phyloP scores from a whole-genome alignment of 2,113 vertebrate genomes.

The Cyphomyrus discorhynchus region DNA sequence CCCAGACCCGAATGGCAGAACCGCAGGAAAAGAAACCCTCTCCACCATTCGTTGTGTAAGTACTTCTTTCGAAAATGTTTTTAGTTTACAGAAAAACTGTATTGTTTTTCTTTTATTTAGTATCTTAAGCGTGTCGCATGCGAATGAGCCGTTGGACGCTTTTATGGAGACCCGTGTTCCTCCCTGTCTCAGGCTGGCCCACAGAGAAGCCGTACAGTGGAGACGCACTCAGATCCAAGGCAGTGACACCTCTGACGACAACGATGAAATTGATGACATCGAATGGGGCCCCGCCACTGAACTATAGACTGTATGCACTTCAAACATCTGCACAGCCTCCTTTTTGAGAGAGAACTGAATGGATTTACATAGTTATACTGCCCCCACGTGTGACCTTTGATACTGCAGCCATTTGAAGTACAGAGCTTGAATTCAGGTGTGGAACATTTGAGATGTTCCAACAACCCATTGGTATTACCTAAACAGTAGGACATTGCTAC shows the following conservation, averaged over 20 bases:
- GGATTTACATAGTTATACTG: not conserved
- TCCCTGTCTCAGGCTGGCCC: conserved; percentile 57
- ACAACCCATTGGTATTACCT: not conserved
- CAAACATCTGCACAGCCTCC: not conserved
- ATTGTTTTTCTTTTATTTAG: not conserved
- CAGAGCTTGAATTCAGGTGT: not conserved
- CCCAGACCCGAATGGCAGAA: conserved; percentile 47
- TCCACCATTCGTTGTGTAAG: conserved; percentile 60
- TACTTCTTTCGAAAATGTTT: not conserved
- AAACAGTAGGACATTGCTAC: not conserved
- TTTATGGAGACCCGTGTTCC: not conserved
- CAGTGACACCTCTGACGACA: conserved; percentile 67
- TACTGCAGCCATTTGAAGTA: not conserved
- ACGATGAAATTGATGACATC: conserved; percentile 52
- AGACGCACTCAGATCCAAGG: conserved; percentile 75
- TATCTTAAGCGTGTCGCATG: not conserved
- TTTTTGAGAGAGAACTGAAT: not conserved
- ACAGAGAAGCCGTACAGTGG: conserved; percentile 68
- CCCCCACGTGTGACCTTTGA: not conserved
- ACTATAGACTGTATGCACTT: conserved; percentile 53
- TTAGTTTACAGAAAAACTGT: not conserved
- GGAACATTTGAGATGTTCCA: conserved; percentile 17
- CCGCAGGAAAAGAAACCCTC: conserved; percentile 40
- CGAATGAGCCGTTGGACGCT: not conserved
- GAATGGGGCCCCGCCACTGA: conserved; percentile 93